Base-by-base conservation (phyloP, 2,797 vertebrate species). In the Gila robusta region DNA sequence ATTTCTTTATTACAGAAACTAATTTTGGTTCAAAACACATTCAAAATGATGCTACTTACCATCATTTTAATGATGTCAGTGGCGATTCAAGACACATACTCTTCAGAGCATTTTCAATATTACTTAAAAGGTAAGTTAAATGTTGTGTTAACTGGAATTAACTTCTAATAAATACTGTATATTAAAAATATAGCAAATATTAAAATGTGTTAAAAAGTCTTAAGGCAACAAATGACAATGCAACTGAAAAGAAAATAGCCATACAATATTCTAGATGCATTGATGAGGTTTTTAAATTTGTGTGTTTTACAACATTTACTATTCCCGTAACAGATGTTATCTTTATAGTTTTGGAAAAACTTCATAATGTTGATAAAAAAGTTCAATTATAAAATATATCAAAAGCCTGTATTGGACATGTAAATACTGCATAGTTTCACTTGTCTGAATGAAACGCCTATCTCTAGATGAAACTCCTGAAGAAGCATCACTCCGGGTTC, bases 51-150 rank as follows among this genome's bases (percentile, higher is more conserved):
- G 21, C 87, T 87, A 66, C 74, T 95, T 62, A 66, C 86, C 39
- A 56, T 94, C 32, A 80, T 93, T 66, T 64, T 94, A 69, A 78
- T 96, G 87, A 87, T 93, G 62, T 88, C 89, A 64, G 80, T 90
- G 56, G 85, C 87, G 35, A 88, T 91, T 56, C 89, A 86, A 88
- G 86, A 94, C 66, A 82, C 88, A 4, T 81, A 80, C 69, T 81
- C 83, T 67, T 90, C 62, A 72, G 70, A 41, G 74, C 89, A 32
- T 82, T 47, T 87, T 44, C 89, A 67, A 89, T 85, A 74, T 21
- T 76, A 83, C 85, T 11, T 44, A 74, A 9, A 88, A 87, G 67
- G 90, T 91, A 89, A 56, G 19, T 78, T 77, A 7, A 62, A 28
- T 28, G 16, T 59, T 59, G 26, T 19, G 56, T 37, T 62, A 67